phyloP scores from a whole-genome alignment of 2,797 vertebrate genomes.

The Oreochromis mossambicus region DNA sequence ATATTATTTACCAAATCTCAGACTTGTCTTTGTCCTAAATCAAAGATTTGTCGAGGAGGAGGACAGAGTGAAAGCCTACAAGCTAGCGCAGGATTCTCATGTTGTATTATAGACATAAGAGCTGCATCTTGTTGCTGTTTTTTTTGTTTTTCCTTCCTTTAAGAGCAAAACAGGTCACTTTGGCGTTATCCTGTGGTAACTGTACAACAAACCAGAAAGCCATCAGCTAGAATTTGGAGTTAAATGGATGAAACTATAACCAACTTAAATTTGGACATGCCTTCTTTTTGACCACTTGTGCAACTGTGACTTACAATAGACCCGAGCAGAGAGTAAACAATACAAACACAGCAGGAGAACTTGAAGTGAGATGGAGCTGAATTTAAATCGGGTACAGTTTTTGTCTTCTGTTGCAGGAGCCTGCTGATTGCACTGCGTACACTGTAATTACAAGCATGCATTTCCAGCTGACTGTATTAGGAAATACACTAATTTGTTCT shows the following conservation, averaged over 20 bases:
- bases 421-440: not conserved
- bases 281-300: not conserved
- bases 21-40: not conserved
- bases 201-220: constrained; percentile 43
- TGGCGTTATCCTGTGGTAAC: constrained; percentile 6
- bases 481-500: not conserved
- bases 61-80: not conserved
- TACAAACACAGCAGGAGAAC: not conserved
- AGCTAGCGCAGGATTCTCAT: not conserved
- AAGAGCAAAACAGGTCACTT: constrained; percentile 57
- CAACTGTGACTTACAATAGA: not conserved
- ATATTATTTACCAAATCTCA: not conserved
- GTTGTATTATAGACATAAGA: constrained; percentile 59
- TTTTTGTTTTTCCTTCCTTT: constrained; percentile 41
- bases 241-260: not conserved
- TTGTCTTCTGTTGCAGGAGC: not conserved
- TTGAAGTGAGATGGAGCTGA: not conserved
- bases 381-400: not conserved
- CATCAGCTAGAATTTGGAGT: not conserved
- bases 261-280: not conserved
- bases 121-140: constrained; percentile 30
- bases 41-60: not conserved
- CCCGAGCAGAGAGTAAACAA: not conserved
- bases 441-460: not conserved
- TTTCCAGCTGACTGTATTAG: not conserved